A percentile compares a stretch with the other conserved stretches of the same genome.
These are phyloP conservation scores for Bugulina stolonifera DNA, from an alignment of 2,888 invertebrate species.

Conservation along the genomic window DNA sequence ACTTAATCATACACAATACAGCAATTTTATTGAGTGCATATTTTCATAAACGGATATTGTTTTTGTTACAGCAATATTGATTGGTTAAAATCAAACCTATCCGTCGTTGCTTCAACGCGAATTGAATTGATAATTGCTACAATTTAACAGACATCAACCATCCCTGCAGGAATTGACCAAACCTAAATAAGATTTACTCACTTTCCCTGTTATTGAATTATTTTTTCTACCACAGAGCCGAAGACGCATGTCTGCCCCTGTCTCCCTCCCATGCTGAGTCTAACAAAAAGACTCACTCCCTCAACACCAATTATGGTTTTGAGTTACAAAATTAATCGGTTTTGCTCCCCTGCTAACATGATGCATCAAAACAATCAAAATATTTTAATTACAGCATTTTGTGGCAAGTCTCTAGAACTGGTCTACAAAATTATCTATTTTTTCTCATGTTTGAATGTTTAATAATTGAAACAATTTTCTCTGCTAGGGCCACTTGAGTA, in stretches of 20 bases:
- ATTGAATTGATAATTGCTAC: slow-evolving; percentile 7
- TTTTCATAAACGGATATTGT: no score
- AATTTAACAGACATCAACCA: neutral
- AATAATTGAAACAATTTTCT: neutral
- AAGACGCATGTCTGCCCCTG: slow-evolving; percentile 12
- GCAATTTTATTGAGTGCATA: no score
- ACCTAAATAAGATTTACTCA: slow-evolving; percentile 6
- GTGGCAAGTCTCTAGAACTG: neutral
- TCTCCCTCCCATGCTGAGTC: slow-evolving; percentile 20
- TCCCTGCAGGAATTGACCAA: neutral
- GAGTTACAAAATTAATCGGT: slow-evolving; percentile 22
- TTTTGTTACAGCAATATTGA: neutral
- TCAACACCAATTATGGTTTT: slow-evolving; percentile 15
- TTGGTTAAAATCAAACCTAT: neutral
- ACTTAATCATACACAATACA: no score
- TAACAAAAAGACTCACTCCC: slow-evolving; percentile 8
- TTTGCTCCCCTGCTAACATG: neutral
- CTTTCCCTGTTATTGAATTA: slow-evolving; percentile 23
- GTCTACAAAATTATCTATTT: no score
- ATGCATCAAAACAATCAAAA: neutral
- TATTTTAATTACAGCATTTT: neutral
- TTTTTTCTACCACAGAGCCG: slow-evolving; percentile 6
- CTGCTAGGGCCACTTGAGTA: neutral
- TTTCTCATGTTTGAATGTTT: neutral
- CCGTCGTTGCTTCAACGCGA: neutral